Evolutionary conservation across 2,888 invertebrate genomes (phyloP).

Genomic region (Phortica magna): DNA sequence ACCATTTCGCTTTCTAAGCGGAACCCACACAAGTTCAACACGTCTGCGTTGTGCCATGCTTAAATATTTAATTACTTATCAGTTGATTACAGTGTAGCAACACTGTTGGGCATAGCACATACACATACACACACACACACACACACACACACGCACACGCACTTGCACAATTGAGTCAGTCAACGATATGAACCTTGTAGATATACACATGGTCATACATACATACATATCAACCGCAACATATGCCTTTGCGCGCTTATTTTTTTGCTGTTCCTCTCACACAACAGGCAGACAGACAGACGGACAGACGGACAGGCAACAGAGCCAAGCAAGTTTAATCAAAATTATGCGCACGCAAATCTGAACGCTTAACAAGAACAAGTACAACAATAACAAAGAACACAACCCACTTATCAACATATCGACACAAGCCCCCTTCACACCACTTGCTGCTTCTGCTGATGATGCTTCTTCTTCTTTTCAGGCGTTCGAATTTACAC

Average conservation of each 20-base stretch:
- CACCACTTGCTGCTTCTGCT: background rate
- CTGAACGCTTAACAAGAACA: background rate
- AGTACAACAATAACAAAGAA: background rate
- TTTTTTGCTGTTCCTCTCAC: background rate
- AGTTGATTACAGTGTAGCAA: slow-evolving; percentile 26
- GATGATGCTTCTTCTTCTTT: background rate
- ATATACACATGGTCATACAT: background rate
- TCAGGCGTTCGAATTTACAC: background rate
- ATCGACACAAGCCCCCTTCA: background rate
- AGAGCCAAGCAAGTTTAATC: no score
- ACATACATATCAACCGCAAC: slow-evolving; percentile 6
- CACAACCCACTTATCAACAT: background rate
- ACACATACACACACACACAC: no score
- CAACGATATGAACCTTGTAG: slow-evolving; percentile 1
- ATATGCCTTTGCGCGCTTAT: background rate
- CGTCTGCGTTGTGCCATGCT: slow-evolving; percentile 4
- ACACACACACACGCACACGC: no score
- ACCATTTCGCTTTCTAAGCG: background rate
- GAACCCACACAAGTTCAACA: background rate
- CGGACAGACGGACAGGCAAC: background rate
- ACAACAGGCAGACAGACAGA: no score
- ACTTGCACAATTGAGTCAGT: no score
- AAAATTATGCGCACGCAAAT: no score
- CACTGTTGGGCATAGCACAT: slow-evolving; percentile 8
- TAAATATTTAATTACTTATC: slow-evolving; percentile 54